Evolutionary conservation across 1,140 invertebrate genomes (phyloP).

Genomic region (Aleiodes sp.): DNA sequence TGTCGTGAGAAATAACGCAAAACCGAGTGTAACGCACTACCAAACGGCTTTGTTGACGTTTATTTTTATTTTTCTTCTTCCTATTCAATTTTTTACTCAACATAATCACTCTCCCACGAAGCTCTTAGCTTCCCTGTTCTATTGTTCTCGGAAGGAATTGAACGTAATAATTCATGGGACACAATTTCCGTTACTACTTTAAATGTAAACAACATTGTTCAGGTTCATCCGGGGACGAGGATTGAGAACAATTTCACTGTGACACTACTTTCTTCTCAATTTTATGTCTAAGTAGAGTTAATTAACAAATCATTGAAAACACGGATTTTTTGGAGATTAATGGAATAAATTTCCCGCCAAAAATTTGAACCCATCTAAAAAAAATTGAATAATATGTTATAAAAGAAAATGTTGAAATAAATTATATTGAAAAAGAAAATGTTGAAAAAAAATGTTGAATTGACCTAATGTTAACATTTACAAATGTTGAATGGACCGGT

Average conservation of each 20-base stretch:
- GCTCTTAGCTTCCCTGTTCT: neutral
- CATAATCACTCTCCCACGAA: neutral
- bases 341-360: too few relatives aligned
- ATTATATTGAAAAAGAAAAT: too few relatives aligned
- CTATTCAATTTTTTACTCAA: neutral
- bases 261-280: neutral
- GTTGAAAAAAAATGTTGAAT: too few relatives aligned
- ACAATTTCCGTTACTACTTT: neutral
- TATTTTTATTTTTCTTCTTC: slow-evolving; percentile 1
- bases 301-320: too few relatives aligned
- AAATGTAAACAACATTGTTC: neutral
- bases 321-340: too few relatives aligned
- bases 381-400: too few relatives aligned
- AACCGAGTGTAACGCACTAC: neutral
- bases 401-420: too few relatives aligned
- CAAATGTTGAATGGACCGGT: too few relatives aligned
- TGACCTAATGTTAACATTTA: too few relatives aligned
- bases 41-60: neutral
- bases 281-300: neutral
- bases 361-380: too few relatives aligned
- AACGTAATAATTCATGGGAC: neutral
- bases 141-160: neutral
- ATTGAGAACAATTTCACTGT: neutral
- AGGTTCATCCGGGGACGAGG: neutral
- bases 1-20: neutral